Base-by-base conservation (phyloP, 2,888 invertebrate genomes). In the Strigamia crassipes region DNA sequence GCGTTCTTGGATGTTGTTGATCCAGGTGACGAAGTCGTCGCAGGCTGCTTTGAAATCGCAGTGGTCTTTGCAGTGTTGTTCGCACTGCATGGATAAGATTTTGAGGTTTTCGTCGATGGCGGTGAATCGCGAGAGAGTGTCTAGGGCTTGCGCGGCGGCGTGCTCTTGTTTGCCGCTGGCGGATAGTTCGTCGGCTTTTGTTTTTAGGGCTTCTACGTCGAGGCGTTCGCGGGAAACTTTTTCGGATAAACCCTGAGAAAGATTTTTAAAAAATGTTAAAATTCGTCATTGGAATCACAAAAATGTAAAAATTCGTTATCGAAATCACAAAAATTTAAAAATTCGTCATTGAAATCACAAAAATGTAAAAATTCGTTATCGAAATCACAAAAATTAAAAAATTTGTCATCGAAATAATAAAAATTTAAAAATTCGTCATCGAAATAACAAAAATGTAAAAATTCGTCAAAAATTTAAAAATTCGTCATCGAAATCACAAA, bases 11-110 rank as follows among this genome's bases (percentile, higher is more conserved):
- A 96, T 94, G 84, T 96, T 90, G 81, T 92, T 92, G 84, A 97
- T 90, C 96, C 97, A 97, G 81, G 93, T 92, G 79, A 94, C 93
- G 18, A 97, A 90, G 86, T 96, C 96, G 86, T 96, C 96, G 84
- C 94, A 93, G 6, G 96, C 94, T 88, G 96, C 96, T 87, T 96
- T 96, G 87, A 96, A 97, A 0, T 93, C 88, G 83, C 94, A 92
- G 86, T 96, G 96, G 87, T 96, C 95, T 86, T 93, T 92, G 86
- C 94, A 95, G 86, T 96, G 94, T 86, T 93, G 93, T 87, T 95
- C 95, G 21, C 95, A 91, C 86, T 95, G 94, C 1, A 91, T 89
- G 15, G 95, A 89, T 42, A 96, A 86, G 87, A 92, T 92, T 87
- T 93, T 94, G 13, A 95, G 92, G 86, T 92, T 92, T 82, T 92